Percentiles rank a stretch among this genome's conserved stretches.
Conservation (phyloP, 2,888 invertebrate genomes). For the Xylota segnis region DNA sequence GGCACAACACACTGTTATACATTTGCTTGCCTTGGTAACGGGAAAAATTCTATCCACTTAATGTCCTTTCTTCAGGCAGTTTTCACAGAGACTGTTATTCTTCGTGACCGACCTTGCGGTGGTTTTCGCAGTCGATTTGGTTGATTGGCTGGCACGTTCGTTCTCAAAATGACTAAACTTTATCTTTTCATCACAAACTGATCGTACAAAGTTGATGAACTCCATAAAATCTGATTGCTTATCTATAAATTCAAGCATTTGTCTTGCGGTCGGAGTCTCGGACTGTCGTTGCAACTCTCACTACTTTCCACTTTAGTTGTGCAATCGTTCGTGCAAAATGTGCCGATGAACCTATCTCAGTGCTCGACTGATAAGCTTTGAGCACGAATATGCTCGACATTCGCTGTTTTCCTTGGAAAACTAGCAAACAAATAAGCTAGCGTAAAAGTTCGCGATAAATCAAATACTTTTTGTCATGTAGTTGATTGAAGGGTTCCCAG, state of each 20-base stretch:
- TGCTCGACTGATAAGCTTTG: conserved; percentile 14
- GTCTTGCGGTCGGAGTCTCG: not conserved
- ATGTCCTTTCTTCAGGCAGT: conserved; percentile 15
- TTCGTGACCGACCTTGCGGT: conserved; percentile 44
- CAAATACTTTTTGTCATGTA: not conserved
- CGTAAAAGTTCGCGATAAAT: not conserved
- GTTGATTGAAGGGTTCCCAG: conserved; percentile 18
- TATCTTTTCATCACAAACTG: not conserved
- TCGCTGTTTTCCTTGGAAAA: not conserved
- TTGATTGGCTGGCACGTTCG: not conserved
- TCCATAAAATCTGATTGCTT: conserved; percentile 2
- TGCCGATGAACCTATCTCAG: conserved; percentile 45
- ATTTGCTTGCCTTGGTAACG: not conserved
- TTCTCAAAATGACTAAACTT: not conserved
- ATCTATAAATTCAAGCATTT: conserved; percentile 5
- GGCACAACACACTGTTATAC: conserved; percentile 18
- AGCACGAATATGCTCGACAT: conserved; percentile 6
- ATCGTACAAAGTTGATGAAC: not conserved
- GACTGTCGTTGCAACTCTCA: conserved; percentile 7
- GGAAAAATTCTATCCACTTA: not conserved
- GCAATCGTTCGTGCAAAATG: conserved; percentile 33
- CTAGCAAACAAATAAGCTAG: conserved; percentile 9
- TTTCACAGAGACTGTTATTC: conserved; percentile 20
- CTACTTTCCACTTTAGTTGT: not conserved
- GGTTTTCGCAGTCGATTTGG: too few relatives aligned